phyloP scores from a whole-genome alignment of 2,888 invertebrate species.

The Syrista parreyssii region DNA sequence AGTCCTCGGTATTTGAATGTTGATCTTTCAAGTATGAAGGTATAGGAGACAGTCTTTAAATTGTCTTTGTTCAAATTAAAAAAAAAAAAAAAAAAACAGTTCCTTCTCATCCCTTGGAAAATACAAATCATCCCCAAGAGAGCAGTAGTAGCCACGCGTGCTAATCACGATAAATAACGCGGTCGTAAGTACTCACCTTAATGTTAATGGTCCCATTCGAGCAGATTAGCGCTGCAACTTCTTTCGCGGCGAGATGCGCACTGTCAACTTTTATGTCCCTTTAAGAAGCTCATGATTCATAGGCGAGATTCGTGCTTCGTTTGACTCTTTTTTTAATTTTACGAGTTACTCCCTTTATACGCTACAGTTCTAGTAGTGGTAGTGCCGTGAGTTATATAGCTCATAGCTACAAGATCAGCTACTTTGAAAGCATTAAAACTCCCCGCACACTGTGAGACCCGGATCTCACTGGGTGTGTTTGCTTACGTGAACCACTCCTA shows the following conservation, averaged over 20 bases:
- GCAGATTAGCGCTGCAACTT: neutral
- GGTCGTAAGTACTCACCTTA: neutral
- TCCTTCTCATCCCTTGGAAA: neutral
- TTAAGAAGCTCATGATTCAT: neutral
- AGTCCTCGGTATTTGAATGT: neutral
- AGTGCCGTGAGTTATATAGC: neutral
- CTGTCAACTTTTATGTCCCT: neutral
- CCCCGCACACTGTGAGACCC: neutral
- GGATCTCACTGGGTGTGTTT: neutral
- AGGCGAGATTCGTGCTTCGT: neutral
- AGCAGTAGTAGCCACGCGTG: neutral
- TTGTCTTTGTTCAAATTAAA: neutral
- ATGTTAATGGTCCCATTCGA: neutral
- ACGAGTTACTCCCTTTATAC: no score
- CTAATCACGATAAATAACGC: neutral
- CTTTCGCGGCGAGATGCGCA: neutral
- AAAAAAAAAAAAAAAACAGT: neutral
- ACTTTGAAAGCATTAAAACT: neutral
- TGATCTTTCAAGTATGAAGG: neutral
- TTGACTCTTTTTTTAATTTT: neutral
- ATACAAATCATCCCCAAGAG: neutral
- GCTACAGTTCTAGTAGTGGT: no score
- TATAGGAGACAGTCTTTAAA: neutral
- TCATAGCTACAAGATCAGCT: neutral
- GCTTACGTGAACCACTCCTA: neutral